Conservation (phyloP, 2,797 vertebrate species). For the Falco concolor region DNA sequence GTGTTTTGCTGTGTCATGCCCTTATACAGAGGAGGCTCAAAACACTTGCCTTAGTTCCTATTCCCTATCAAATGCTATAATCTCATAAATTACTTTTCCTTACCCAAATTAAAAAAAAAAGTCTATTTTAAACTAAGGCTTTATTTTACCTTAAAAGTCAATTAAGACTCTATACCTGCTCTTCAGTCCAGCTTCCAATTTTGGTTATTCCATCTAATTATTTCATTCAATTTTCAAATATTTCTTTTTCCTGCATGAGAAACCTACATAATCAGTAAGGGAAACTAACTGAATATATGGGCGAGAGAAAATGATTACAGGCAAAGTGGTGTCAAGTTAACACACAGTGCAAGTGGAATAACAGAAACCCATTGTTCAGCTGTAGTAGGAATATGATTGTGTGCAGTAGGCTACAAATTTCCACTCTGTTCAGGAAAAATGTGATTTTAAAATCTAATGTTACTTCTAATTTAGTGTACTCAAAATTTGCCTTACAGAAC, state of each 20-base stretch:
- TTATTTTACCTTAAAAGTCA: not conserved
- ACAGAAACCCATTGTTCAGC: not conserved
- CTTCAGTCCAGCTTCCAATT: not conserved
- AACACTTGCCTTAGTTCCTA: not conserved
- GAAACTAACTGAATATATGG: not conserved
- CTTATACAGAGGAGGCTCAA: not conserved
- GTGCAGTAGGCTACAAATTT: not conserved
- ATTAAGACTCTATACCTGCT: not conserved
- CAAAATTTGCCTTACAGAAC: not conserved
- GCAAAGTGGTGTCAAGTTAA: not conserved
- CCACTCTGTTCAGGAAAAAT: not conserved
- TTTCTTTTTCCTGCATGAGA: constrained; percentile 9
- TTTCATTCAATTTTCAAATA: not conserved
- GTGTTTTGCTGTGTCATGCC: not conserved
- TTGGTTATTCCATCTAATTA: not conserved
- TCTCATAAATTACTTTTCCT: not conserved
- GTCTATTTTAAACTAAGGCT: not conserved
- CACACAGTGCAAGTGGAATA: not conserved
- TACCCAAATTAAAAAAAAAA: not conserved
- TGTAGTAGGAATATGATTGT: not conserved
- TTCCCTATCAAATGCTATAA: not conserved
- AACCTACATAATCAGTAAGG: not conserved
- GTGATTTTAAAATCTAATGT: not conserved
- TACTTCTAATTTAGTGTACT: not conserved
- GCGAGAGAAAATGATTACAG: not conserved